These are phyloP conservation scores for Cydia amplana DNA, from an alignment of 1,140 invertebrate species.

Conservation along the genomic window DNA sequence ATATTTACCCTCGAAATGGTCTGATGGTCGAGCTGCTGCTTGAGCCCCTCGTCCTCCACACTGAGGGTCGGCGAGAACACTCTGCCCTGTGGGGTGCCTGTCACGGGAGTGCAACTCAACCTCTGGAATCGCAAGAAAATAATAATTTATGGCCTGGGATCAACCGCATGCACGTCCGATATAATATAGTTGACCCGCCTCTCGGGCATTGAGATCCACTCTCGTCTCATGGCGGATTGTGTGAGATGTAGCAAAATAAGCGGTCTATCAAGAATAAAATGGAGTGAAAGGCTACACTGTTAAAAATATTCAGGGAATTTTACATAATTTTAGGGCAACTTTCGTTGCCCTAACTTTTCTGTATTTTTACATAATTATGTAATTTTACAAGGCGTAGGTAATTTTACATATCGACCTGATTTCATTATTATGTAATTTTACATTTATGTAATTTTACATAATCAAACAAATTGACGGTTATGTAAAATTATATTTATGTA, in stretches of 20 bases:
- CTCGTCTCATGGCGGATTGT: slow-evolving; percentile 16
- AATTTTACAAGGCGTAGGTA: too few relatives aligned
- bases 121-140: slow-evolving; percentile 48
- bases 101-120: slow-evolving; percentile 63
- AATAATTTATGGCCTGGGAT: slow-evolving; percentile 29
- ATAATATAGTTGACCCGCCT: background rate
- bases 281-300: slow-evolving; percentile 21
- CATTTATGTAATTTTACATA: too few relatives aligned
- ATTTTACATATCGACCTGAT: too few relatives aligned
- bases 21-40: slow-evolving; percentile 74
- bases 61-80: slow-evolving; percentile 69
- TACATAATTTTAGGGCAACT: too few relatives aligned
- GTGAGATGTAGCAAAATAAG: slow-evolving; percentile 28
- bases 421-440: too few relatives aligned
- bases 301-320: too few relatives aligned
- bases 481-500: too few relatives aligned
- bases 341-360: too few relatives aligned
- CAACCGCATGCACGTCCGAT: slow-evolving; percentile 24
- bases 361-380: too few relatives aligned
- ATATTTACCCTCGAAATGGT: slow-evolving; percentile 74
- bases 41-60: slow-evolving; percentile 72
- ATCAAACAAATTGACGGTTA: too few relatives aligned
- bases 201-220: slow-evolving; percentile 27
- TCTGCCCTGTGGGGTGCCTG: slow-evolving; percentile 67
- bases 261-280: slow-evolving; percentile 21